A percentile compares a stretch with the other conserved stretches of the same genome.
Evolutionary conservation across 2,888 invertebrate species (phyloP).

Genomic region (Urechis unicinctus): DNA sequence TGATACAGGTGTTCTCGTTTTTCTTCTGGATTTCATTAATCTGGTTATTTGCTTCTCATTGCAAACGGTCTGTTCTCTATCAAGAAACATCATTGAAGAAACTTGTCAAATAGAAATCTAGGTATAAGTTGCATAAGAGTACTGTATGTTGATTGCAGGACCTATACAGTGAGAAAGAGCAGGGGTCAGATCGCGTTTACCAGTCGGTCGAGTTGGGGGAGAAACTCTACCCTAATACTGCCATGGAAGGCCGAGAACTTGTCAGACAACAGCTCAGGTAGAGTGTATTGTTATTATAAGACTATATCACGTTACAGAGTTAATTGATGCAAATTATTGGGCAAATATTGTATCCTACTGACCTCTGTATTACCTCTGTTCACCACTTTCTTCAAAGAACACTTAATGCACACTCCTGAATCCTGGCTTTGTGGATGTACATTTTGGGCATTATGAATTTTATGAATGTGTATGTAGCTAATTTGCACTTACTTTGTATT

Average conservation of each 20-base stretch:
- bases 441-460: background rate
- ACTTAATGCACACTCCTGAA: too few relatives aligned
- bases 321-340: background rate
- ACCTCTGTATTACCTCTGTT: too few relatives aligned
- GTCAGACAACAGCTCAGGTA: conserved; percentile 62
- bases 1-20: background rate
- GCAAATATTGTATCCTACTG: too few relatives aligned
- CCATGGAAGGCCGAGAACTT: conserved; percentile 81
- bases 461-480: background rate
- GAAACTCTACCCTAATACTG: conserved; percentile 81
- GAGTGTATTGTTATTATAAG: background rate
- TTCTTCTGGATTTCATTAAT: background rate
- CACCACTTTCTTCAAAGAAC: too few relatives aligned
- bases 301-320: background rate
- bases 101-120: too few relatives aligned
- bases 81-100: too few relatives aligned
- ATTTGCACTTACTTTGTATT: background rate
- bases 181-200: conserved; percentile 73
- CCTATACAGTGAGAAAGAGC: conserved; percentile 67
- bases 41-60: too few relatives aligned
- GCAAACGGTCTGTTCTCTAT: too few relatives aligned
- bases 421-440: too few relatives aligned
- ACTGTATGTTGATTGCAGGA: conserved; percentile 25
- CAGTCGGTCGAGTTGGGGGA: conserved; percentile 76
- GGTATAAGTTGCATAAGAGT: background rate